Base-by-base conservation (phyloP, 2,888 invertebrate genomes). In the Taenaris catops region DNA sequence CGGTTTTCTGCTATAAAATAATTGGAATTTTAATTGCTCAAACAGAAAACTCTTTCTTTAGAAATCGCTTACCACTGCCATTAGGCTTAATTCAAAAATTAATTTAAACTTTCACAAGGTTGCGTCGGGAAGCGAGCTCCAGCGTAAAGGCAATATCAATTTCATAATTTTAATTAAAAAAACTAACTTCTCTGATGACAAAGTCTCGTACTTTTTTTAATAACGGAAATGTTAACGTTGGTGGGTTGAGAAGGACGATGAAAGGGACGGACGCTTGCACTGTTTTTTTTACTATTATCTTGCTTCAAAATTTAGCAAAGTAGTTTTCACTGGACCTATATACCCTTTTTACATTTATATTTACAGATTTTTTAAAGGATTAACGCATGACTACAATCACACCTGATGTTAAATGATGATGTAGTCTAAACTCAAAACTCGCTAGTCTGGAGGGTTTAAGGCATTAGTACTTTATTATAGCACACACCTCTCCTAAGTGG, bases 91-190 rank as follows among this genome's bases (percentile, higher is more conserved):
- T 81, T 80, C 80, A 80, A 86, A 87, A 84, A 84, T 83, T 86
- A 83, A 87, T 86, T 86, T 87, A 78, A 86, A 87, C 80, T 86
- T 83, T 76, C 71, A 75, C 79, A 79, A 86, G 81, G 78, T 75
- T 79, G 67, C 65, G 63, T 59, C 61, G 71, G 69, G 72, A 68
- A 71, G 68, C 76, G 73, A 67, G 63, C 69, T 63, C 63, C 64
- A 61, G 62, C 75, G 74, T 73, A 74, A 84, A 83, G 74, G 83
- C 81, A 81, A 84, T 87, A 87, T 87, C 86, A 86, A 87, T 84
- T 84, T 86, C 81, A 86, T 86, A 83, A 86, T 87, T 87, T 87
- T 87, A 86, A 87, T 87, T 87, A 78, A 87, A 87, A 87, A 84
- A 86, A 83, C 80, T 81, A 75, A 81, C 73, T 80, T 75, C 70